Evolutionary conservation across 2,888 invertebrate genomes (phyloP), one percentile per base, ranked within the genome.

Genomic region (Limnephilus lunatus): DNA sequence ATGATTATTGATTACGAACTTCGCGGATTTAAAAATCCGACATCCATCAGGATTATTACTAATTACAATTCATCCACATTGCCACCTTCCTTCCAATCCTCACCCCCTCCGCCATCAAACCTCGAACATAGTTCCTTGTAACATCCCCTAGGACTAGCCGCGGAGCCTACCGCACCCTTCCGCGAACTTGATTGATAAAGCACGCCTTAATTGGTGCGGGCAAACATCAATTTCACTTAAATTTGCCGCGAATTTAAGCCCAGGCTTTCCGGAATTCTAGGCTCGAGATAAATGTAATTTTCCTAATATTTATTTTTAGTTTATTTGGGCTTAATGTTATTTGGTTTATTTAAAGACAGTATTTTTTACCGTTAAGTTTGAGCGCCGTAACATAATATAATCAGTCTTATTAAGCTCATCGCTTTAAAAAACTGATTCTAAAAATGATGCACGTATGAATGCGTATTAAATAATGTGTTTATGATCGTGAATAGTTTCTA

Each of bases 171-270:
- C 86, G 44, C 86, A 44, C 86, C 86, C 86, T 86, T 86, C n/a
- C 44, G 86, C 39, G 35, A 48, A 44, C 86, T 44, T 86, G 86
- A 86, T 86, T 86, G 86, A 86, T 86, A 86, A 44, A 86, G 86
- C 86, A 44, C 86, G 86, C 44, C 86, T 48, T 86, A 86, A 86
- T 86, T 86, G 86, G 86, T 86, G 86, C 86, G 86, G 86, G 86
- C 86, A 86, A 86, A 86, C 86, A 86, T 86, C 86, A 86, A 86
- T 86, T 86, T 86, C 44, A 86, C 86, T 86, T 86, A 86, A 86
- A 86, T 48, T 86, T 86, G 44, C 86, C 44, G n/a, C 86, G 48
- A 86, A 86, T 86, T 86, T 86, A 86, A 86, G 86, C n/a, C 30
- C 44, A 9, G 86, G 48, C 44, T 86, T 86, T 48, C 14, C 86